phyloP scores from a whole-genome alignment of 2,113 vertebrate species.

The Microcebus tavaratra region DNA sequence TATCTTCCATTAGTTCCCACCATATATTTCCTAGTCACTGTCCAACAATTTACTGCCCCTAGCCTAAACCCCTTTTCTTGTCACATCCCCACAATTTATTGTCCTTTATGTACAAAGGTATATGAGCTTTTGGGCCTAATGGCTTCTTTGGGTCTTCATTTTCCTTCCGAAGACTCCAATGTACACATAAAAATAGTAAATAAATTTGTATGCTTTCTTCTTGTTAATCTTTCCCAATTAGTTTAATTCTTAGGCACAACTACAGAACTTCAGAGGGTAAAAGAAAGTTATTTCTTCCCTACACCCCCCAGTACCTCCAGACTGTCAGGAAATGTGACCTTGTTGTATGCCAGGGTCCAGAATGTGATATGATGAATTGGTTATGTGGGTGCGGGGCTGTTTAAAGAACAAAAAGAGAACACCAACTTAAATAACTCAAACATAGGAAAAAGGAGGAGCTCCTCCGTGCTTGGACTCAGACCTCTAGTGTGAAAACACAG shows the following conservation, averaged over 20 bases:
- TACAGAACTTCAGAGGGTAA: neutral
- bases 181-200: neutral
- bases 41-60: neutral
- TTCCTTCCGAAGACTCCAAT: neutral
- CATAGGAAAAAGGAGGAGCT: neutral
- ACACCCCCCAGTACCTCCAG: neutral
- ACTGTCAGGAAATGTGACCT: neutral
- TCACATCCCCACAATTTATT: neutral
- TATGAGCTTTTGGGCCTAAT: too few relatives aligned
- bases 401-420: neutral
- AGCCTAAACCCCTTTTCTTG: neutral
- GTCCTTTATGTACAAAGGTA: neutral
- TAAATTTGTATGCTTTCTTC: neutral
- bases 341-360: neutral
- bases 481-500: fast-evolving
- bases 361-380: neutral
- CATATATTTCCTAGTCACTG: neutral
- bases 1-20: neutral
- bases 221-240: neutral
- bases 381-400: neutral
- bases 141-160: neutral
- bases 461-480: neutral
- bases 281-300: neutral
- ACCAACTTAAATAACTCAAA: neutral
- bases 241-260: neutral